phyloP scores from a whole-genome alignment of 2,797 vertebrate genomes.

The Tympanoctomys barrerae region DNA sequence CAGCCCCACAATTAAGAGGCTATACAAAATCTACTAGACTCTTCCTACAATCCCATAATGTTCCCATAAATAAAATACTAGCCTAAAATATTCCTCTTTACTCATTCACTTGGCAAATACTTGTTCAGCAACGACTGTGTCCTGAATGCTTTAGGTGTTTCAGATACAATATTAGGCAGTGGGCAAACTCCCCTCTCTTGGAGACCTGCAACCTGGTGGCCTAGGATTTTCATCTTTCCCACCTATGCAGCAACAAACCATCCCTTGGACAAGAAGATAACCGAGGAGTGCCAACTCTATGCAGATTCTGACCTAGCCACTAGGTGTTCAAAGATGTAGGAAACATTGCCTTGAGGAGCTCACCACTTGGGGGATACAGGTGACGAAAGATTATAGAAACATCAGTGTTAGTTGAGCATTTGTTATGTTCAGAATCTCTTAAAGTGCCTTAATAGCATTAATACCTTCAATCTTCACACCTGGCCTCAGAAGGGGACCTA shows the following conservation, averaged over 20 bases:
- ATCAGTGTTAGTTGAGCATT: neutral
- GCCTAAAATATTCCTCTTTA: neutral
- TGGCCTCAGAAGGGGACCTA: neutral
- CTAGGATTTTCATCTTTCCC: neutral
- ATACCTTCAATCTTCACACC: neutral
- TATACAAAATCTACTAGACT: neutral
- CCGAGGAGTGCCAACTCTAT: neutral
- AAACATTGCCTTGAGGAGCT: neutral
- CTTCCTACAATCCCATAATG: neutral
- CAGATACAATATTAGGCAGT: neutral
- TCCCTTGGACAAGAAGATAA: neutral
- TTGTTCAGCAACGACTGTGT: neutral
- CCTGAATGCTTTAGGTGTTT: neutral
- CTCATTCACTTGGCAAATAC: neutral
- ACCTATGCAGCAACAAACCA: neutral
- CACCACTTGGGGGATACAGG: neutral
- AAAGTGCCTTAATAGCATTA: neutral
- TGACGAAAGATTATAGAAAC: neutral
- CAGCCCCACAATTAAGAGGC: neutral
- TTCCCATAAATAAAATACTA: neutral
- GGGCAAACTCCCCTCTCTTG: neutral
- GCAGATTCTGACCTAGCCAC: neutral
- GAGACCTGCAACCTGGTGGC: too few relatives aligned
- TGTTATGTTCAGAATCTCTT: neutral
- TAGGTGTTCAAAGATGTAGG: too few relatives aligned